These are phyloP conservation scores for Chrysolina americana DNA, from an alignment of 2,888 invertebrate genomes.

Conservation along the genomic window DNA sequence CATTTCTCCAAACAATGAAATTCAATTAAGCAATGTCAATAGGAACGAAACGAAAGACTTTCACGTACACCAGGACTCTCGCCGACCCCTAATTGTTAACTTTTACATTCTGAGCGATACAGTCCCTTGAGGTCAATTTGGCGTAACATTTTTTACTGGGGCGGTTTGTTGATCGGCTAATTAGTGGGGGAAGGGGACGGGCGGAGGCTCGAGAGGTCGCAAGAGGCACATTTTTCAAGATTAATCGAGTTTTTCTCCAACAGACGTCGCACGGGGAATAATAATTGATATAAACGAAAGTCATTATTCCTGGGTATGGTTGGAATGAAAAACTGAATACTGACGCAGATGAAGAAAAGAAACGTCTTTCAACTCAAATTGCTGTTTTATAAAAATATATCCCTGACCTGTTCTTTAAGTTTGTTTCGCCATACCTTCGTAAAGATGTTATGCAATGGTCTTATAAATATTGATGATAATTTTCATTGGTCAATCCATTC, in stretches of 20 bases:
- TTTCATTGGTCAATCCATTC: too few species aligned
- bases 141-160: constrained; percentile 31
- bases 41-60: constrained; percentile 29
- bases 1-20: constrained; percentile 36
- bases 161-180: constrained; percentile 34
- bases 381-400: too few species aligned
- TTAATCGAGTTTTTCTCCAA: constrained; percentile 4
- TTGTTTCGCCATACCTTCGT: too few species aligned
- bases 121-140: constrained; percentile 29
- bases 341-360: too few species aligned
- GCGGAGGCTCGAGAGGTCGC: background rate
- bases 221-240: background rate
- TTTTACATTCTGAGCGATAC: constrained; percentile 28
- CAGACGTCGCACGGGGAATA: background rate
- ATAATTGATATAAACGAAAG: background rate
- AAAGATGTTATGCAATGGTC: too few species aligned
- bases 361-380: too few species aligned
- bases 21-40: constrained; percentile 40
- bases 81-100: constrained; percentile 30
- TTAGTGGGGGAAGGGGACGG: constrained; percentile 22
- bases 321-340: too few species aligned
- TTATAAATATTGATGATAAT: too few species aligned
- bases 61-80: constrained; percentile 6
- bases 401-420: too few species aligned
- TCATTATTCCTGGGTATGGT: background rate